These are phyloP conservation scores for Brachymystax lenok DNA, from an alignment of 2,797 vertebrate genomes.

Conservation along the genomic window DNA sequence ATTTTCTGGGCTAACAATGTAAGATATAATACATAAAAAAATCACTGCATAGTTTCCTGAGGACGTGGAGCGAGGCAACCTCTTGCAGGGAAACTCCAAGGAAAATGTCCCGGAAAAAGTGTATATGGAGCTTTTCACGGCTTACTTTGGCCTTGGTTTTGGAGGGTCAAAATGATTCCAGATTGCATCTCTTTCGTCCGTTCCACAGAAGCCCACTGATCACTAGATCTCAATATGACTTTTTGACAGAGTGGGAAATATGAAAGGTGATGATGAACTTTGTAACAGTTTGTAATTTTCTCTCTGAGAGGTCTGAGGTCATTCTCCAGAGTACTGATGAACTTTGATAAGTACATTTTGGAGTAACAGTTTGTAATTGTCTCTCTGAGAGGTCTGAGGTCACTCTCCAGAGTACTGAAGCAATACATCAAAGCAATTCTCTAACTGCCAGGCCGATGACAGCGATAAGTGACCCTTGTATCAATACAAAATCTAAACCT, in stretches of 20 bases:
- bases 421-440: conserved; percentile 52
- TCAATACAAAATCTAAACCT: conserved; percentile 30
- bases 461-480: conserved; percentile 39
- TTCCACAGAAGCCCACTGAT: neutral
- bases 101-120: neutral
- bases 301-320: conserved; percentile 32
- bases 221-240: neutral
- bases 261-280: conserved; percentile 12
- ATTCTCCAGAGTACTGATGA: conserved; percentile 35
- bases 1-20: too few relatives aligned
- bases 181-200: neutral
- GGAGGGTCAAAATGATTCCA: neutral
- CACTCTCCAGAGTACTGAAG: conserved; percentile 40
- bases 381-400: conserved; percentile 30
- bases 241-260: conserved; percentile 3
- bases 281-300: conserved; percentile 15
- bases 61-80: neutral
- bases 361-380: conserved; percentile 14
- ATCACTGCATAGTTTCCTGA: too few relatives aligned
- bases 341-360: conserved; percentile 10
- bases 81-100: neutral
- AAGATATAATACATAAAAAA: too few relatives aligned
- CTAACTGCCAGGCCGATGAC: conserved; percentile 40
- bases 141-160: neutral
- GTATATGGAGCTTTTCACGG: neutral